Base-by-base conservation (phyloP, 2,113 vertebrate genomes). In the Eretmochelys imbricata region DNA sequence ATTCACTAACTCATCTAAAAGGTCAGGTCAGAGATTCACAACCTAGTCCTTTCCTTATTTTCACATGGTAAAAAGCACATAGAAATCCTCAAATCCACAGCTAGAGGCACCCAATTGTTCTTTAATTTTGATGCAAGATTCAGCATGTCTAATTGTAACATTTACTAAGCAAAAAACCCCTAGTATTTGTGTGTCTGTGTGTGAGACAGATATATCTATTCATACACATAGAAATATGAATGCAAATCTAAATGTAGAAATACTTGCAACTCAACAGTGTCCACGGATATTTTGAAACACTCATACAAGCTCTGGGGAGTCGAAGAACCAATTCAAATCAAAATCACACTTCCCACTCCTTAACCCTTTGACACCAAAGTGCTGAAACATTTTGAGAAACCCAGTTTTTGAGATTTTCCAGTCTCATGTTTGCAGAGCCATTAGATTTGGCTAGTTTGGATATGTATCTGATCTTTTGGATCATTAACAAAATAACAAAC, bases 341-440 rank as follows among this genome's bases (percentile, higher is more conserved):
- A 72, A 51, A 79, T 85, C 2, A 11, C 69, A 46, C 3, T 35
- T 2, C 79, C 8, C 12, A 8, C 59, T 89, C 31, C 49, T 84
- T 79, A 78, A 82, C 49, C 2, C 51, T 92, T 27, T 85, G 3
- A 0, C 38, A 84, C 38, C 10, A 65, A 93, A 91, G 89, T 10
- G 11, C 12, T 92, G 59, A 38, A 1, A 1, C 49, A 80, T 6
- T 80, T 88, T 65, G 17, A 50, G 57, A 84, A 84, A 54, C 35
- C 49, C n/a, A 80, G 8, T 85, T 80, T 86, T 29, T 83, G 75
- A 93, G 53, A 89, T 83, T 92, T 97, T 89, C 27, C 53, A 72
- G 88, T 16, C 50, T 95, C 8, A 2, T 89, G 72, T 42, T 80
- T 95, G 79, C 79, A 93, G 57, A 88, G 8, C 72, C 78, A 85